Evolutionary conservation across 2,113 vertebrate species (phyloP).

Genomic region (Pomatostomus ruficeps): DNA sequence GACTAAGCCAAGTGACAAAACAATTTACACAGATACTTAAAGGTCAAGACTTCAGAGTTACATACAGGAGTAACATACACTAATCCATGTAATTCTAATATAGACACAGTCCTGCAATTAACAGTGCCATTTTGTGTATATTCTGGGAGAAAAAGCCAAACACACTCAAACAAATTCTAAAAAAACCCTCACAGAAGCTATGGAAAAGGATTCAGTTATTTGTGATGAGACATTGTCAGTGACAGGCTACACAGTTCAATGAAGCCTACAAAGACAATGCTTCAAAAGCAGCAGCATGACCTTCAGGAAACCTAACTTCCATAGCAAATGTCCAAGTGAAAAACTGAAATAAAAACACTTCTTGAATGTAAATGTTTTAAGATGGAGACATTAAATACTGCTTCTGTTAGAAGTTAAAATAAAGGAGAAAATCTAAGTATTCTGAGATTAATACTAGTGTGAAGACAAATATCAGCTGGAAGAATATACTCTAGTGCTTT

Average conservation of each 20-base stretch:
- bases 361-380: background rate
- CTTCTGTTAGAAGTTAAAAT: background rate
- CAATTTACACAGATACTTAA: background rate
- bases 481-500: background rate
- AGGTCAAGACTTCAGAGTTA: background rate
- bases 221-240: background rate
- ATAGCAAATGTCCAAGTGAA: conserved; percentile 1
- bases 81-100: background rate
- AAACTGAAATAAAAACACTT: background rate
- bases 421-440: background rate
- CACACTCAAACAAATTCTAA: background rate
- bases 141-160: background rate
- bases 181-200: background rate
- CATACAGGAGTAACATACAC: background rate
- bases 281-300: background rate
- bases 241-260: background rate
- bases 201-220: background rate
- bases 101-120: background rate
- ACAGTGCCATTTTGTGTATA: background rate
- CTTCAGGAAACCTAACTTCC: background rate
- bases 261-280: conserved; percentile 1
- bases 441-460: background rate
- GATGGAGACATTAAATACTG: background rate
- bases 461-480: background rate
- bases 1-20: background rate